phyloP scores from a whole-genome alignment of 2,888 invertebrate genomes.

The Caenorhabditis sp. region DNA sequence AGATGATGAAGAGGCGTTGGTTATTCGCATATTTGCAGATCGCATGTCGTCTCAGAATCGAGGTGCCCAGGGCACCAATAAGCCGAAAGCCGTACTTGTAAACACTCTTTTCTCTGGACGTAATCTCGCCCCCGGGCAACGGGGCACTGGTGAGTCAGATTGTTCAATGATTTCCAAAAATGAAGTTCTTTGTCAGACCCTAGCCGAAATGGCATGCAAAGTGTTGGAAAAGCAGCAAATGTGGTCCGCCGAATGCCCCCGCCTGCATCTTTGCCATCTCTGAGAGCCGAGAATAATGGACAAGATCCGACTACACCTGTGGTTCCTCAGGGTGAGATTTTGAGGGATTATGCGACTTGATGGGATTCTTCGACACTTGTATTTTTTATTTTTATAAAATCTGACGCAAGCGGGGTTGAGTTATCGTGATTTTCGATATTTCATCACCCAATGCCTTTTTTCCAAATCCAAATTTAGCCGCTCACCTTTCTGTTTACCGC shows the following conservation, averaged over 20 bases:
- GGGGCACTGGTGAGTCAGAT: slow-evolving; percentile 65
- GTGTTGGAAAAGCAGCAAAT: slow-evolving; percentile 98
- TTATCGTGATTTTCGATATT: too few species aligned
- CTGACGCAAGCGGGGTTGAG: too few species aligned
- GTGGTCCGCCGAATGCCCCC: slow-evolving; percentile 90
- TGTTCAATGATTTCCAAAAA: not conserved
- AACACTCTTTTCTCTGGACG: slow-evolving; percentile 75
- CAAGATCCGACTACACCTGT: slow-evolving; percentile 87
- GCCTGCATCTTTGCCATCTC: slow-evolving; percentile 97
- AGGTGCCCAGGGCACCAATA: slow-evolving; percentile 77
- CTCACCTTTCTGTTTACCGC: too few species aligned
- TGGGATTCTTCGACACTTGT: too few species aligned
- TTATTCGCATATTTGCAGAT: slow-evolving; percentile 42
- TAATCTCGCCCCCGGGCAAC: slow-evolving; percentile 65
- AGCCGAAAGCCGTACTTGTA: slow-evolving; percentile 75
- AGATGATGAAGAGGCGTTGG: not conserved
- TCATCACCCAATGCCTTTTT: too few species aligned
- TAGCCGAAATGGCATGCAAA: slow-evolving; percentile 96
- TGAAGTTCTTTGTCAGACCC: slow-evolving; percentile 17
- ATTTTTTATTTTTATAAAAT: too few species aligned
- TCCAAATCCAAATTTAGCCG: too few species aligned
- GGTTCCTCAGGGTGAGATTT: slow-evolving; percentile 84
- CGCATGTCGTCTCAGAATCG: slow-evolving; percentile 67
- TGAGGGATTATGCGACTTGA: not conserved
- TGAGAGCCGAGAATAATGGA: slow-evolving; percentile 91